Evolutionary conservation across 2,888 invertebrate genomes (phyloP).

Genomic region (Erannis defoliaria): DNA sequence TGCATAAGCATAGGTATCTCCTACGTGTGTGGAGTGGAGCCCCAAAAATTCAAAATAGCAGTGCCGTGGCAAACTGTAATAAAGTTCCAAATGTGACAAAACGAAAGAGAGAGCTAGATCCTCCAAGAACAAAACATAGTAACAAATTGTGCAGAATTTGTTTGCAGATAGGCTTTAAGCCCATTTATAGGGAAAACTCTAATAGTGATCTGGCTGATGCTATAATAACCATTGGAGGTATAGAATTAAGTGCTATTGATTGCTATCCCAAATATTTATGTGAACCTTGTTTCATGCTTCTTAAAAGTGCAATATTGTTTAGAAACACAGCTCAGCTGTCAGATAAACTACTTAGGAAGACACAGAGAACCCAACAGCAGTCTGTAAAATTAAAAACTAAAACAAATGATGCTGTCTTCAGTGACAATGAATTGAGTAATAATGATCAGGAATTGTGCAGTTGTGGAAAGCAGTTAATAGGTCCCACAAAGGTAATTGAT

Average conservation of each 20-base stretch:
- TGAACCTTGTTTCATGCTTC: neutral
- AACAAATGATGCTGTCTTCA: neutral
- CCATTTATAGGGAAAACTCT: neutral
- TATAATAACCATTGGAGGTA: neutral
- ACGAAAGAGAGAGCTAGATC: too few relatives aligned
- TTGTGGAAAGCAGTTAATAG: neutral
- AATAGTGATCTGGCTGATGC: neutral
- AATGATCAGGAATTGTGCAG: neutral
- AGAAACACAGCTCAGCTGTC: neutral
- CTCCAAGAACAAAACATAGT: too few relatives aligned
- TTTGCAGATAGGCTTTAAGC: constrained; percentile 1
- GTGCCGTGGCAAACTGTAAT: neutral
- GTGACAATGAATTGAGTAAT: neutral
- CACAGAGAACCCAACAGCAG: neutral
- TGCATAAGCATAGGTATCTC: neutral
- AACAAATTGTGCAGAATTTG: neutral
- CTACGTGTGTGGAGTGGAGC: neutral
- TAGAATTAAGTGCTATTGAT: neutral
- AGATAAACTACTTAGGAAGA: neutral
- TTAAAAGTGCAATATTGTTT: neutral
- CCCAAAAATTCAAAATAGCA: neutral
- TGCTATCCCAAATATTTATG: constrained; percentile 2
- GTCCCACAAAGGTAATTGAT: neutral
- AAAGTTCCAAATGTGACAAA: neutral
- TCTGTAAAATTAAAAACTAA: neutral